Evolutionary conservation across 1,140 invertebrate species (phyloP), one percentile per base, ranked within the genome.

Genomic region (Bicyclus anynana): DNA sequence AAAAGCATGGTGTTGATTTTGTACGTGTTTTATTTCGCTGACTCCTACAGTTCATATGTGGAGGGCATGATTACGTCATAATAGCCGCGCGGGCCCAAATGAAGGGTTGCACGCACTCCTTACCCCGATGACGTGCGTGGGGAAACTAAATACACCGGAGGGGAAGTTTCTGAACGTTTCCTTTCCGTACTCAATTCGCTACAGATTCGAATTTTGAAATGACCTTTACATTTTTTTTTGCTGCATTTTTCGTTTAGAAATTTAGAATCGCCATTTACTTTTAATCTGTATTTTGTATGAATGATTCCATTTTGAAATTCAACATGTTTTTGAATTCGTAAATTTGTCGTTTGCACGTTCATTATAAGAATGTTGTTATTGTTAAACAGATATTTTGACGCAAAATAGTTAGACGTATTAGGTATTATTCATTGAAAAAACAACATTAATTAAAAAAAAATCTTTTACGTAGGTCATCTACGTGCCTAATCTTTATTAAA

Each of bases 61-160:
- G 74, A 81, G 77, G 66, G 69, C 65, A 80, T 84, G 80, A 87
- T 85, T 84, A 77, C 79, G 65, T 80, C 71, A 75, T 87, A 87
- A 85, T 83, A 72, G 74, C 67, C 73, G 69, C 69, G 73, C 62
- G 66, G 74, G 29, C 7, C 44, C 59, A 77, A 80, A 77, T 84
- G 75, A 83, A 80, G 81, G 80, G 81, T 83, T 80, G 77, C 72
- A 86, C 74, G 77, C 79, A 80, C 71, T 73, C 62, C 59, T 59
- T 64, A 63, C 66, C 57, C 59, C 66, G 56, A 42, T 62, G 66
- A 63, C 67, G 73, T 75, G 74, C 73, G 74, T 77, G 62, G 75
- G 77, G 77, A 76, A 77, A 80, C 74, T 80, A 71, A 80, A 75
- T 54, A 66, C 68, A 51, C 59, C 59, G 9, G 29, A 62, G 69